These are phyloP conservation scores for Drosophila bocki DNA, from an alignment of 1,140 invertebrate species.

Conservation along the genomic window DNA sequence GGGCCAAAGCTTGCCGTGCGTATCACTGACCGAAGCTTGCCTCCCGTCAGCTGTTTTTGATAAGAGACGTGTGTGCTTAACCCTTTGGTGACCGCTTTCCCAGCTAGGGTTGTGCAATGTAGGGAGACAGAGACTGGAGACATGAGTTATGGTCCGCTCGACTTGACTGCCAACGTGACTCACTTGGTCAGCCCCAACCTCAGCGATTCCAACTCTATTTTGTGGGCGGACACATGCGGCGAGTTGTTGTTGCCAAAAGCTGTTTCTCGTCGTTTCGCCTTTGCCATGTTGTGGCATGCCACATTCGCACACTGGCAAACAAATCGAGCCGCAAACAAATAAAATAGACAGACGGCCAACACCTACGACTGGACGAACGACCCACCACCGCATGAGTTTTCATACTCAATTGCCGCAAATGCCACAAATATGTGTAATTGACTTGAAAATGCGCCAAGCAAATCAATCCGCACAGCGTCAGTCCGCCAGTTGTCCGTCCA, in stretches of 20 bases:
- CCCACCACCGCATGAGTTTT: slow-evolving; percentile 77
- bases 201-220: slow-evolving; percentile 28
- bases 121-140: slow-evolving; percentile 9
- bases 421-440: slow-evolving; percentile 83
- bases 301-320: slow-evolving; percentile 46
- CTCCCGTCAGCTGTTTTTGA: slow-evolving; percentile 59
- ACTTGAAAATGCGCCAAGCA: slow-evolving; percentile 80
- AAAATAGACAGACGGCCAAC: slow-evolving; percentile 70
- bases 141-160: slow-evolving; percentile 67
- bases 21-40: slow-evolving; percentile 33
- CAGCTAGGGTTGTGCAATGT: slow-evolving; percentile 44
- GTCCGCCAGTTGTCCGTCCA: slow-evolving; percentile 11
- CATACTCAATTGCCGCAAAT: slow-evolving; percentile 79
- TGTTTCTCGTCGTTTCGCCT: slow-evolving; percentile 10
- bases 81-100: slow-evolving; percentile 55
- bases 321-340: slow-evolving; percentile 41
- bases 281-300: slow-evolving; percentile 71
- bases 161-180: slow-evolving; percentile 73
- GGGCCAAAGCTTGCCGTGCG: slow-evolving; percentile 20
- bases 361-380: slow-evolving; percentile 63
- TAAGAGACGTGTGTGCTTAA: slow-evolving; percentile 53
- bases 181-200: slow-evolving; percentile 64
- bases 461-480: slow-evolving; percentile 69
- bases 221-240: slow-evolving; percentile 74
- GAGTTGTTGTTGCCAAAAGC: slow-evolving; percentile 12